These are phyloP conservation scores for Rotaria macrura DNA, from an alignment of 2,888 invertebrate species.

Conservation along the genomic window DNA sequence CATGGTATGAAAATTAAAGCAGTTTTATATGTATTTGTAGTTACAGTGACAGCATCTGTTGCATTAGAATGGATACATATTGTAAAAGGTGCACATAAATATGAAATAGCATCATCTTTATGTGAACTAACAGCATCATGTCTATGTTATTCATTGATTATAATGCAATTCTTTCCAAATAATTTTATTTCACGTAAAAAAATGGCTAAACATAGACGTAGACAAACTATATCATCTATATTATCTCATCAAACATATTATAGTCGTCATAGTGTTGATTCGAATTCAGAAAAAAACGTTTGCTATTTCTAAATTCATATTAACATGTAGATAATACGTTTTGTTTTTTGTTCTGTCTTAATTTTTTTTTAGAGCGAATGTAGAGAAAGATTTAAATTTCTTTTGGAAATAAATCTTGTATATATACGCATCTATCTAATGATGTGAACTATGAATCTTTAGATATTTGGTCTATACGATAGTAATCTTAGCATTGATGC, in stretches of 20 bases:
- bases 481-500: too few species aligned
- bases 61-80: constrained; percentile 1
- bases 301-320: background rate
- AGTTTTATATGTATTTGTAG: background rate
- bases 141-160: background rate
- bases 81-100: background rate
- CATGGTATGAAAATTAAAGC: background rate
- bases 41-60: background rate
- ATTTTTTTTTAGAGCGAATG: too few species aligned
- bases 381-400: too few species aligned
- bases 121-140: background rate
- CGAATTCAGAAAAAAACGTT: background rate
- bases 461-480: too few species aligned
- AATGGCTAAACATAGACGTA: background rate
- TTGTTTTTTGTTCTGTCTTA: too few species aligned
- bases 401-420: too few species aligned
- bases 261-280: background rate
- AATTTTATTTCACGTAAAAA: background rate
- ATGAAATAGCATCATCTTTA: background rate
- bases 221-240: background rate
- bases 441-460: too few species aligned
- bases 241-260: background rate
- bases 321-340: too few species aligned
- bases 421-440: too few species aligned
- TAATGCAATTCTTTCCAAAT: constrained; percentile 7